Percentiles rank a stretch among this genome's conserved stretches.
phyloP scores from a whole-genome alignment of 2,888 invertebrate genomes.

The Galerucella nymphaeae region DNA sequence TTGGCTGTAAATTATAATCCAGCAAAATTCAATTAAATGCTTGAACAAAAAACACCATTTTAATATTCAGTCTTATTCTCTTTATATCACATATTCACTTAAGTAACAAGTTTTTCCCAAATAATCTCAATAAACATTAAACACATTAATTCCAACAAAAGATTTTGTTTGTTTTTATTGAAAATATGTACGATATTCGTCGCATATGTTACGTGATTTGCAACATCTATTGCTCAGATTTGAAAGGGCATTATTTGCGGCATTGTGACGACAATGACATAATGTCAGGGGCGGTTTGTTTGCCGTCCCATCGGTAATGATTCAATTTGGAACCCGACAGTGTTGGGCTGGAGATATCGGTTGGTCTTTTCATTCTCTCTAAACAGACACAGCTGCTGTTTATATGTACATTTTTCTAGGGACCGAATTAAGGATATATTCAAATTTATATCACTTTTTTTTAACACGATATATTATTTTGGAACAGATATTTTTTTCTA shows the following conservation, averaged over 20 bases:
- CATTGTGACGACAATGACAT: slow-evolving; percentile 56
- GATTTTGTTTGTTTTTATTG: slow-evolving; percentile 48
- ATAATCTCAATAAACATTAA: neutral
- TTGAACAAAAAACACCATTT: no score
- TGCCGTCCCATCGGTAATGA: slow-evolving; percentile 64
- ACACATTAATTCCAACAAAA: slow-evolving; percentile 20
- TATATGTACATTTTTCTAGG: slow-evolving; percentile 49
- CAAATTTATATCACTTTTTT: no score
- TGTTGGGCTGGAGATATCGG: slow-evolving; percentile 51
- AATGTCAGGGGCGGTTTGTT: slow-evolving; percentile 65
- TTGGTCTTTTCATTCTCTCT: slow-evolving; percentile 60
- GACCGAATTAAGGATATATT: neutral
- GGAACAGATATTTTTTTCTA: no score
- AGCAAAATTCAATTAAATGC: no score
- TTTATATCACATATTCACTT: neutral
- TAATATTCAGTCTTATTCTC: no score
- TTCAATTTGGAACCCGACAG: slow-evolving; percentile 61
- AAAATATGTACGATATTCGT: slow-evolving; percentile 40
- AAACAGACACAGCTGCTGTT: slow-evolving; percentile 62
- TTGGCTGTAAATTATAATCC: no score
- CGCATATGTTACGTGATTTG: slow-evolving; percentile 52
- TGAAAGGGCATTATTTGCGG: slow-evolving; percentile 54
- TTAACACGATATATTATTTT: no score
- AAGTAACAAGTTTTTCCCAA: neutral
- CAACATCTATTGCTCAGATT: slow-evolving; percentile 43